Conservation (phyloP, 1,140 invertebrate species). For the Acromyrmex charruanus region DNA sequence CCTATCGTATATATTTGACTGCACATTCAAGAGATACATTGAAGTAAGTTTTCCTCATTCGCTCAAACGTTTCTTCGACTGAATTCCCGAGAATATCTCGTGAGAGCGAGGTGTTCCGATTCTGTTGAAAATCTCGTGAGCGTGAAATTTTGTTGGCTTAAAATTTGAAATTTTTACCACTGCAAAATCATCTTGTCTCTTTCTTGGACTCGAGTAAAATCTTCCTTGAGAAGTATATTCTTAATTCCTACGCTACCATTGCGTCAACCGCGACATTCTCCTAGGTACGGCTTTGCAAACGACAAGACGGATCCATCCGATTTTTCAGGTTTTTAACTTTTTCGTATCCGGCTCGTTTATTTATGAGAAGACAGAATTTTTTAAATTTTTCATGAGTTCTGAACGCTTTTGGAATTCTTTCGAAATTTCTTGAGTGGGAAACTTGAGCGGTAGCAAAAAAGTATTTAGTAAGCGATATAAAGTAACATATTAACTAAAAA, state of each 20-base stretch:
- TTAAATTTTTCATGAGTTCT: constrained; percentile 47
- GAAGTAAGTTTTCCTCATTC: constrained; percentile 31
- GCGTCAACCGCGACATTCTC: constrained; percentile 7
- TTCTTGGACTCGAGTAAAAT: constrained; percentile 20
- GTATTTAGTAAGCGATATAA: constrained; percentile 37
- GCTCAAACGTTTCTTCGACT: constrained; percentile 31
- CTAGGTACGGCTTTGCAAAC: constrained; percentile 11
- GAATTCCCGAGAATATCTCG: constrained; percentile 18
- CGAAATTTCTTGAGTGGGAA: constrained; percentile 24
- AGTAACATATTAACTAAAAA: constrained; percentile 34
- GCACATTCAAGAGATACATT: constrained; percentile 40
- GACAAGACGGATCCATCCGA: constrained; percentile 39
- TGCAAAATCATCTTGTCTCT: neutral
- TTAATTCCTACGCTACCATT: constrained; percentile 34
- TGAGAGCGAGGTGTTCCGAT: constrained; percentile 4
- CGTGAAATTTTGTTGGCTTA: constrained; percentile 55
- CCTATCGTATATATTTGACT: constrained; percentile 20
- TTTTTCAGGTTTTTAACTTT: constrained; percentile 54
- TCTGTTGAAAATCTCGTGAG: constrained; percentile 28
- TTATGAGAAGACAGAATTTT: constrained; percentile 38
- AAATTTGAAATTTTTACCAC: constrained; percentile 48
- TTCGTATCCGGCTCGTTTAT: constrained; percentile 25
- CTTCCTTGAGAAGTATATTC: constrained; percentile 27
- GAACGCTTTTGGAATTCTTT: constrained; percentile 16
- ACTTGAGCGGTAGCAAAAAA: constrained; percentile 4